phyloP scores from a whole-genome alignment of 2,888 invertebrate species.

The Troides aeacus region DNA sequence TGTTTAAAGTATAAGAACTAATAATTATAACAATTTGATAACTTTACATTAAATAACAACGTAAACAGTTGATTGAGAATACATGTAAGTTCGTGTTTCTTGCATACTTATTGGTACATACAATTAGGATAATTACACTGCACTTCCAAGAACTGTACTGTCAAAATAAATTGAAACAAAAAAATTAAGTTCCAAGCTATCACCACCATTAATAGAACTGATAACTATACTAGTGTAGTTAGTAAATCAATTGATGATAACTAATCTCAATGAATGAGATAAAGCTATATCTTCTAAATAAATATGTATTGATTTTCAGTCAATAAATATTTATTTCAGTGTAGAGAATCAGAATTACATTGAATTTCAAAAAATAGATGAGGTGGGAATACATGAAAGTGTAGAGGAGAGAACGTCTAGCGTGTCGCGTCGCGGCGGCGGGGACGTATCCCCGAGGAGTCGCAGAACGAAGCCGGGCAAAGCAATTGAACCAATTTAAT shows the following conservation, averaged over 20 bases:
- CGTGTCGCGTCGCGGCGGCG: conserved; percentile 42
- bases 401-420: conserved; percentile 25
- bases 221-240: no score
- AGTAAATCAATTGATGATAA: not conserved
- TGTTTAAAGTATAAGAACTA: no score
- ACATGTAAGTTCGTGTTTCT: no score
- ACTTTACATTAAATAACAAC: no score
- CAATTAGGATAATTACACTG: no score
- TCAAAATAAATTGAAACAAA: no score
- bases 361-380: conserved; percentile 46
- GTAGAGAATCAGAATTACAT: conserved; percentile 35
- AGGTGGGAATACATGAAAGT: conserved; percentile 48
- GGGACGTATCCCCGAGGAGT: conserved; percentile 64
- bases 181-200: no score
- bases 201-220: no score
- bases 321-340: not conserved
- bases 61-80: no score
- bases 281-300: not conserved
- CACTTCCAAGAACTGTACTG: no score
- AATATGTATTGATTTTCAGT: conserved; percentile 24
- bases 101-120: no score
- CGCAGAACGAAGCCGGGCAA: conserved; percentile 64
- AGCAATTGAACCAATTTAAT: conserved; percentile 79
- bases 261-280: not conserved
- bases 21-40: no score